Percentiles rank a stretch among this genome's conserved stretches.
phyloP scores from a whole-genome alignment of 2,888 invertebrate species.

The Petrophora chlorosata region DNA sequence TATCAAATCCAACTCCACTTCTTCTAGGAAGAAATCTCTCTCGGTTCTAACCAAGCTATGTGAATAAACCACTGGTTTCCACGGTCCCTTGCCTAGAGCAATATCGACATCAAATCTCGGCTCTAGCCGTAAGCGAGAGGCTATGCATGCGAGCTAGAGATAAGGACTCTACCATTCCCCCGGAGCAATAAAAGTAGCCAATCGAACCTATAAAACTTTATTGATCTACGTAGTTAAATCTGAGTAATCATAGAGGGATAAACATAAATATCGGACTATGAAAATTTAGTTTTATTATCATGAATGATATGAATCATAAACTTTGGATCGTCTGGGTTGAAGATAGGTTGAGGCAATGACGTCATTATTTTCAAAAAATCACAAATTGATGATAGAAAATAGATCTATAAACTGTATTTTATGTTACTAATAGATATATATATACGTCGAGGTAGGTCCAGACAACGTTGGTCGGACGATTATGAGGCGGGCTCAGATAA shows the following conservation, averaged over 20 bases:
- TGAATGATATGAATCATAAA: slow-evolving; percentile 1
- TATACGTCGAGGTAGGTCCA: no score
- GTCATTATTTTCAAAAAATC: no score
- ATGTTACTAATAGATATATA: no score
- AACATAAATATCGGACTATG: slow-evolving; percentile 22
- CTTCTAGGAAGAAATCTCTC: no score
- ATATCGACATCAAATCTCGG: slow-evolving; percentile 41
- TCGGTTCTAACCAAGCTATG: no score
- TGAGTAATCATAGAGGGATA: slow-evolving; percentile 34
- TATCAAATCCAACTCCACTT: no score
- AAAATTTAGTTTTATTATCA: slow-evolving; percentile 13
- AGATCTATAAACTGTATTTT: no score
- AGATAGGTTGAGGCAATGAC: neutral
- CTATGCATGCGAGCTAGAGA: slow-evolving; percentile 53
- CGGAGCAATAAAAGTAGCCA: slow-evolving; percentile 61
- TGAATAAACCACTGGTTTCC: slow-evolving; percentile 5
- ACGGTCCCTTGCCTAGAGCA: slow-evolving; percentile 22
- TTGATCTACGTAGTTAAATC: slow-evolving; percentile 53
- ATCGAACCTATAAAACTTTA: slow-evolving; percentile 63
- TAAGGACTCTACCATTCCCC: slow-evolving; percentile 52
- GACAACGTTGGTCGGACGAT: no score
- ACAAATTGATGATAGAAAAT: no score
- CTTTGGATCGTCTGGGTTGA: neutral
- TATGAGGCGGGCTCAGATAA: no score
- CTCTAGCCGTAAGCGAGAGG: slow-evolving; percentile 33